Conservation (phyloP, 2,888 invertebrate species). For the Allolobophora icterica region DNA sequence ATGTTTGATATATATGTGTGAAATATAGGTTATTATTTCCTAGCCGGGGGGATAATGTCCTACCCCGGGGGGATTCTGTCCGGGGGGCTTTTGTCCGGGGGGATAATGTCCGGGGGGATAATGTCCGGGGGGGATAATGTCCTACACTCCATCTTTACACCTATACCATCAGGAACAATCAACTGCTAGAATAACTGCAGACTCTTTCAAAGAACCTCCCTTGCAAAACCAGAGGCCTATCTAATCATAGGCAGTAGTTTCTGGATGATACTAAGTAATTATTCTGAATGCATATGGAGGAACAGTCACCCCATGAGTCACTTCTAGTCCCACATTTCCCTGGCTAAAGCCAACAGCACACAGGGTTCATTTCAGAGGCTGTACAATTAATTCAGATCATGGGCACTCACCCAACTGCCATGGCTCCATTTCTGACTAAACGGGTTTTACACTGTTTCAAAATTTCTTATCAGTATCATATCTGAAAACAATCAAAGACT, state of each 20-base stretch:
- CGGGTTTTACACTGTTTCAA: not conserved
- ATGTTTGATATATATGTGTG: too few species aligned
- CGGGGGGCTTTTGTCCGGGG: too few species aligned
- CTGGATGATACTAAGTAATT: not conserved
- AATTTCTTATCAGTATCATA: not conserved
- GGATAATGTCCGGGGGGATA: too few species aligned
- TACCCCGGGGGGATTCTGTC: too few species aligned
- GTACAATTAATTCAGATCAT: not conserved
- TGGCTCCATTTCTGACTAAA: not conserved
- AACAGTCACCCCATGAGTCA: constrained; percentile 1
- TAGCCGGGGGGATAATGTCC: too few species aligned
- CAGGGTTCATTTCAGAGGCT: not conserved
- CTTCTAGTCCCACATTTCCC: not conserved
- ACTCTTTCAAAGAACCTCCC: not conserved
- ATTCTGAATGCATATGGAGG: not conserved
- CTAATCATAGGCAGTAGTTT: not conserved
- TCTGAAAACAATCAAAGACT: too few species aligned
- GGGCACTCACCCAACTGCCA: not conserved
- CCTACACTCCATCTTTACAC: not conserved
- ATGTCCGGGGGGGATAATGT: too few species aligned
- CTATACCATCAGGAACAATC: not conserved
- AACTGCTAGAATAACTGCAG: not conserved
- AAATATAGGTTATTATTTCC: too few species aligned
- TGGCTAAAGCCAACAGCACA: not conserved
- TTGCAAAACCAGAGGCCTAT: not conserved